Evolutionary conservation across 2,888 invertebrate species (phyloP).

Genomic region (Saturnia pavonia): DNA sequence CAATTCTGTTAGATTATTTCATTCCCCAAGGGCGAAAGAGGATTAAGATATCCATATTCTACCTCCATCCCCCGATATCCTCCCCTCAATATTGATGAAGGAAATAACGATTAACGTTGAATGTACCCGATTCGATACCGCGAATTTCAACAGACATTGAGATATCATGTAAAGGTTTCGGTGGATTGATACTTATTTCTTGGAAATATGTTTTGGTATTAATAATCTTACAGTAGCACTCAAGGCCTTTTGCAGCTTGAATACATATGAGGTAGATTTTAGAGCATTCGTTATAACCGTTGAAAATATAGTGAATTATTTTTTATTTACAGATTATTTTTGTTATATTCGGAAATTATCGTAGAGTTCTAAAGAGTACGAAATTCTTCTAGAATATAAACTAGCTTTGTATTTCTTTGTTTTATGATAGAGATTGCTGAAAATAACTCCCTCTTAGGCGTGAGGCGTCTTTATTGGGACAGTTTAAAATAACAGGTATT

Average conservation of each 20-base stretch:
- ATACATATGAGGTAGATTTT: not conserved
- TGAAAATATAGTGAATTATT: not conserved
- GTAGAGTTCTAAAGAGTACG: too few species aligned
- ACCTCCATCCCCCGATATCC: conserved; percentile 17
- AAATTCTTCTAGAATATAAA: too few species aligned
- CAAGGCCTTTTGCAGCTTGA: not conserved
- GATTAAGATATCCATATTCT: conserved; percentile 34
- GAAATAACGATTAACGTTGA: conserved; percentile 27
- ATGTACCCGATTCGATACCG: conserved; percentile 12
- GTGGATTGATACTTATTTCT: not conserved
- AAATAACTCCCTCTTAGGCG: too few species aligned
- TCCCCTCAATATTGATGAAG: conserved; percentile 31
- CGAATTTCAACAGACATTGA: conserved; percentile 5
- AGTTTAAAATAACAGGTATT: too few species aligned
- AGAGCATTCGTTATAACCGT: not conserved
- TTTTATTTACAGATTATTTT: not conserved
- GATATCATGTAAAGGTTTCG: conserved; percentile 3
- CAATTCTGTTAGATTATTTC: conserved; percentile 53
- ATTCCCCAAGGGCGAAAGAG: conserved; percentile 44
- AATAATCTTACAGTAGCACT: not conserved
- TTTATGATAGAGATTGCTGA: too few species aligned
- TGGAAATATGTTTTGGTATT: not conserved
- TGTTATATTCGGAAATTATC: too few species aligned
- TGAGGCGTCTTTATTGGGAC: too few species aligned
- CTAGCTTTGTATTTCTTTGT: too few species aligned